Evolutionary conservation across 1,140 invertebrate species (phyloP), one percentile per base, ranked within the genome.

Genomic region (Zaprionus inermis): DNA sequence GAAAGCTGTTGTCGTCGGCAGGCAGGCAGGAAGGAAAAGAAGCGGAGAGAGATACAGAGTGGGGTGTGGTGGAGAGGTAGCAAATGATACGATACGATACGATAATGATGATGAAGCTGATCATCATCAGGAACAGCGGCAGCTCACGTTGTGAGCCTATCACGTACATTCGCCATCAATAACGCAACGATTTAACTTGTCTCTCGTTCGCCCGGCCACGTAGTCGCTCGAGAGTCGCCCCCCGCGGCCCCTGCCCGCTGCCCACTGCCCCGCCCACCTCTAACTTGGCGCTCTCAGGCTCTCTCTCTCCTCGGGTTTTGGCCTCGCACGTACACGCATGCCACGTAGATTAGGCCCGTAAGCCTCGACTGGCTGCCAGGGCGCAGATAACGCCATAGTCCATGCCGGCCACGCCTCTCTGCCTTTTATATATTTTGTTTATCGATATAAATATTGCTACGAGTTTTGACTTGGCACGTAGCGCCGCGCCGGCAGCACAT

Each of bases 161-260:
- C 84, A 88, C 84, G 84, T 88, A 88, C 78, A 84, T 88, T 88
- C 82, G 84, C 84, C 84, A 88, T 88, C 84, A 88, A 88, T 88
- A 88, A 88, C 84, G 84, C 84, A 79, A 88, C 84, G 84, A 88
- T 88, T 88, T 89, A 88, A 89, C 84, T 89, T 88, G 84, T 88
- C 84, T 89, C 84, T 89, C 84, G 78, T 89, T 78, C 80, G 73
- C 67, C 70, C 49, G 83, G 67, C 79, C 83, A 86, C 83, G 83
- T 88, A 82, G 67, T 64, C 61, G 51, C 52, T 51, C 30, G 59
- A 61, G 44, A 63, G 60, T 34, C 56, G 64, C 49, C 61, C 38
- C n/a, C n/a, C n/a, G n/a, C 38, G 54, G 60, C 59, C 60, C 60
- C 56, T n/a, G n/a, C n/a, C n/a, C 0, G 24, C 24, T 28, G 46